Base-by-base conservation (phyloP, 2,797 vertebrate genomes). In the Gambusia yucatana region DNA sequence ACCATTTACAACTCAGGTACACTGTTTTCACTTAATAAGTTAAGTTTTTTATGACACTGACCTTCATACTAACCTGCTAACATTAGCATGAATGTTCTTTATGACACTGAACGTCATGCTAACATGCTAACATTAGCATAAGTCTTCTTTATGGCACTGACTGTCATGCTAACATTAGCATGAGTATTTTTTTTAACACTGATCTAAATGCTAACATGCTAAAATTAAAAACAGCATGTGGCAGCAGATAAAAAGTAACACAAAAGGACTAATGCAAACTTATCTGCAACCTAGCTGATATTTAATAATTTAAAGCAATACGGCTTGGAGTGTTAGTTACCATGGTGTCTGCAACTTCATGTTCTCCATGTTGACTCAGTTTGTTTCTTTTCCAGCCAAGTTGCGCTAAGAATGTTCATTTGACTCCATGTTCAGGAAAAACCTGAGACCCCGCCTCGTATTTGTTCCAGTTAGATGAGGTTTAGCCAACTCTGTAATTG, bases 401-500 rank as follows among this genome's bases (percentile, higher is more conserved):
- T 86, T 86, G 55, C 63, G 74, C 82, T 82, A 67, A 81, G 85
- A 81, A 83, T 82, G 72, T 76, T 75, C 55, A 83, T 78, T 81
- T 80, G 84, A 91, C 85, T 79, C 77, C 83, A 77, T 76, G 87
- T 81, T 88, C 46, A 82, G 75, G 88, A 30, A 28, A 84, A 89
- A 83, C 77, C 81, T 61, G 76, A 76, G 55, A 61, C 83, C 65
- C 74, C 47, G 77, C 76, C 83, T 46, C 70, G 78, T 92, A 87
- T 91, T 93, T 92, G 90, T 92, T 91, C 93, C 89, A 91, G 89
- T 89, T 86, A 91, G 87, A 87, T 86, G 71, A 84, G 89, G 86
- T 91, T 92, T 87, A 94, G 87, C 91, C 92, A 93, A 91, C 85
- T 93, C 91, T 92, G 91, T 93, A 94, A 94, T 93, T 94, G 93